Evolutionary conservation across 2,113 vertebrate genomes (phyloP).

Genomic region (Phyllostomus discolor): DNA sequence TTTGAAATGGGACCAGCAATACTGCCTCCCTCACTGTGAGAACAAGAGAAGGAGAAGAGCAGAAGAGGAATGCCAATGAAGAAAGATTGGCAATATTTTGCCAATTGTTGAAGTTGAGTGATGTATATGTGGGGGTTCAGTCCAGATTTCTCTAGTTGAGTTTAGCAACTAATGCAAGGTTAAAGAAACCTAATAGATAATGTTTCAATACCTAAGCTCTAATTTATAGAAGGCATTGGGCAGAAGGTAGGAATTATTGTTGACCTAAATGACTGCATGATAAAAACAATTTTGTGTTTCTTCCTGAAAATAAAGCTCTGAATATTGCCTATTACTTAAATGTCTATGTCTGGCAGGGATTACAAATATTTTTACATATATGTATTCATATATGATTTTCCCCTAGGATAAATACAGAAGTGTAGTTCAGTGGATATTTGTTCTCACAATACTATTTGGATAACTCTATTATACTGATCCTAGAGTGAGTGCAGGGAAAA

Average conservation of each 20-base stretch:
- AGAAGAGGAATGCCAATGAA: neutral
- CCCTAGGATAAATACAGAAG: constrained; percentile 3
- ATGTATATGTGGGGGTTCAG: neutral
- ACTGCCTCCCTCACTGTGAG: neutral
- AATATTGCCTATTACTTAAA: neutral
- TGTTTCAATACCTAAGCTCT: neutral
- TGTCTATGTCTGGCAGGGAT: neutral
- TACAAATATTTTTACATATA: neutral
- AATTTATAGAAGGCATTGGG: neutral
- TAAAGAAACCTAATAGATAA: neutral
- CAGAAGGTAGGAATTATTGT: neutral
- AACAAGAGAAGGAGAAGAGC: neutral
- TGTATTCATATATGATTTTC: neutral
- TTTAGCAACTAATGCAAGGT: neutral
- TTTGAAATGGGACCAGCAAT: neutral
- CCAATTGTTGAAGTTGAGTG: neutral
- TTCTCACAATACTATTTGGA: neutral
- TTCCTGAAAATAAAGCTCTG: constrained; percentile 39
- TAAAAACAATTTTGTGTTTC: neutral
- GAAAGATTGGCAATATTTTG: neutral
- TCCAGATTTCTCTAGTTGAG: neutral
- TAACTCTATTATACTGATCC: neutral
- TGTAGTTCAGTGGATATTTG: neutral
- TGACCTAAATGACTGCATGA: neutral
- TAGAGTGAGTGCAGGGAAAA: neutral